Percentiles rank a stretch among this genome's conserved stretches.
Evolutionary conservation across 2,888 invertebrate species (phyloP).

Genomic region (Atethmia centrago): DNA sequence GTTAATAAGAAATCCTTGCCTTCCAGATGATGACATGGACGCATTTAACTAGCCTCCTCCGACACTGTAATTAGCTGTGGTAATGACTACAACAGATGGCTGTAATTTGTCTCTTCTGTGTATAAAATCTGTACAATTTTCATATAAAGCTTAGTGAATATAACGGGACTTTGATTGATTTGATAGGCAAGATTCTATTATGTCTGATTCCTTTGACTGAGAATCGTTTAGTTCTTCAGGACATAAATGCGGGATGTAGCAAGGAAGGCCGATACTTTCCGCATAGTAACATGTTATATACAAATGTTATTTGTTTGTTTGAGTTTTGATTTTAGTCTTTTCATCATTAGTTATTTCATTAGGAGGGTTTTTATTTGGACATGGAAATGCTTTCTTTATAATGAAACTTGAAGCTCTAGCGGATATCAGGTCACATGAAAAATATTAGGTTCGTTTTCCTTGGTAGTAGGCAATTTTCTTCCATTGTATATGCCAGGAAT

Average conservation of each 20-base stretch:
- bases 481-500: not conserved
- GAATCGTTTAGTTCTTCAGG: not conserved
- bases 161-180: slow-evolving; percentile 21
- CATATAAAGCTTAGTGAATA: slow-evolving; percentile 17
- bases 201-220: not conserved
- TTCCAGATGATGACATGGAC: slow-evolving; percentile 52
- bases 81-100: slow-evolving; percentile 50
- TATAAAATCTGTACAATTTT: slow-evolving; percentile 30
- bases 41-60: slow-evolving; percentile 49
- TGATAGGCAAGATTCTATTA: not conserved
- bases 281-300: not conserved
- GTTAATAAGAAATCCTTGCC: slow-evolving; percentile 68
- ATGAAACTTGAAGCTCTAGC: not conserved
- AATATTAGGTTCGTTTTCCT: not conserved
- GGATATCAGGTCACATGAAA: not conserved
- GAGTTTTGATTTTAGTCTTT: not conserved
- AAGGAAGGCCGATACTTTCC: not conserved
- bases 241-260: not conserved
- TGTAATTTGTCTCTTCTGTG: slow-evolving; percentile 43
- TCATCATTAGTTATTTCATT: not conserved
- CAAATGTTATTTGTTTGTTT: not conserved
- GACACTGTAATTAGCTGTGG: slow-evolving; percentile 55
- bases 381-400: not conserved
- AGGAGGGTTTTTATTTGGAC: not conserved
- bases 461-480: not conserved